phyloP scores from a whole-genome alignment of 1,140 invertebrate genomes.

The Panagrolaimus sp. region DNA sequence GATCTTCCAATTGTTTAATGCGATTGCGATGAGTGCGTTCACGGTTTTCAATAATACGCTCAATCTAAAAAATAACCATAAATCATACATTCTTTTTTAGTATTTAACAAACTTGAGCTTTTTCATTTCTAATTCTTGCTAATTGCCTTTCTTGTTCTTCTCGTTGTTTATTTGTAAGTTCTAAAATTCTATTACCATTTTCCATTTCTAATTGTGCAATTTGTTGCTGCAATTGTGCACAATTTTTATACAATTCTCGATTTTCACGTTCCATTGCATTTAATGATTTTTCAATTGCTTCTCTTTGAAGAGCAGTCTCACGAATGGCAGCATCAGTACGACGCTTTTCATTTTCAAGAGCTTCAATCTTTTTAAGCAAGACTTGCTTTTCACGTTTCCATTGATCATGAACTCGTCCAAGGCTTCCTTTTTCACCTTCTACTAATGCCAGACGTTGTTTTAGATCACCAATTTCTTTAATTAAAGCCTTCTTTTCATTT shows the following conservation, averaged over 20 bases:
- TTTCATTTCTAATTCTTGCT: slow-evolving; percentile 46
- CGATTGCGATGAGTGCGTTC: slow-evolving; percentile 47
- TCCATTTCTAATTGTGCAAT: slow-evolving; percentile 58
- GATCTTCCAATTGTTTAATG: slow-evolving; percentile 53
- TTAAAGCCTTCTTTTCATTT: slow-evolving; percentile 48
- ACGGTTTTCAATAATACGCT: slow-evolving; percentile 54
- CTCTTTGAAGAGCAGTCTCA: slow-evolving; percentile 56
- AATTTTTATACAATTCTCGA: slow-evolving; percentile 57
- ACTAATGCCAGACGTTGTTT: slow-evolving; percentile 42
- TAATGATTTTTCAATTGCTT: slow-evolving; percentile 57
- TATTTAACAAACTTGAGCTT: slow-evolving; percentile 21
- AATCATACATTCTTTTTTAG: too few species aligned
- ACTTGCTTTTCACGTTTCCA: slow-evolving; percentile 52
- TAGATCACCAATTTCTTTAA: slow-evolving; percentile 51
- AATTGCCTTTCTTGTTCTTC: slow-evolving; percentile 57
- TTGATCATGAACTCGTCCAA: slow-evolving; percentile 40
- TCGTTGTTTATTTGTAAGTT: slow-evolving; percentile 54
- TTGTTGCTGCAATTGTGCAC: slow-evolving; percentile 57
- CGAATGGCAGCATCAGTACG: slow-evolving; percentile 55
- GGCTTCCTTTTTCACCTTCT: slow-evolving; percentile 38
- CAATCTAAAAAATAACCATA: slow-evolving; percentile 32
- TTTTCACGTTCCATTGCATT: slow-evolving; percentile 58
- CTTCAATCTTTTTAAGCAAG: slow-evolving; percentile 57
- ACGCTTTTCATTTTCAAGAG: slow-evolving; percentile 54
- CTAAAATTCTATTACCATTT: slow-evolving; percentile 55